Evolutionary conservation across 2,113 vertebrate species (phyloP), one percentile per base, ranked within the genome.

Genomic region (Edolisoma coerulescens): DNA sequence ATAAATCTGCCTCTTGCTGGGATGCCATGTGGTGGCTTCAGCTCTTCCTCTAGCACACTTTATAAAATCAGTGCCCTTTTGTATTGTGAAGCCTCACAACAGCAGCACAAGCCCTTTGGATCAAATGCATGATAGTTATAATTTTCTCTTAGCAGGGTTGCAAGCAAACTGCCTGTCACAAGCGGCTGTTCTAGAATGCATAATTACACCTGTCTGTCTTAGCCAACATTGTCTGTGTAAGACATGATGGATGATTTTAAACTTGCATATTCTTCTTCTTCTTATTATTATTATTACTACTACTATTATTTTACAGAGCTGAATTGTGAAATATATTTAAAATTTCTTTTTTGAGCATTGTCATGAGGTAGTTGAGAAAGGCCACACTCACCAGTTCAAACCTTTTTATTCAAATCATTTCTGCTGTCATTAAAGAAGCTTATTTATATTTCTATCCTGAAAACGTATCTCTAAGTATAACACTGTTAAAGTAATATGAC

Each of bases 71-170:
- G 26, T 75, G n/a, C 15, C 44, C 52, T 89, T 84, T 84, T 59
- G 22, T 94, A 65, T 41, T 45, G 19, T 70, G 47, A 87, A 73
- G 20, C 39, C 39, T 80, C 50, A 61, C 27, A 81, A 76, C 16
- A 87, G 32, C 75, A 86, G 37, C n/a, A 45, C 39, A 57, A 94
- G 39, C 44, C n/a, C 65, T 85, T 75, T 69, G 77, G 44, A 90
- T 82, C 65, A 88, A 94, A 91, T 37, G 28, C 26, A 78, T 8
- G 4, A 94, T 84, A 70, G 74, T 14, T 82, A 39, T 59, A 80
- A 81, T 92, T 94, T 94, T 87, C 78, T 87, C 52, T 81, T 93
- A 95, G 60, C 41, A 85, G 63, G n/a, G 37, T 45, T 93, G 63
- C 52, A 85, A 95, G 59, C 33, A 93, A 92, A 39, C 27, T 92